Percentiles rank a stretch among this genome's conserved stretches.
Evolutionary conservation across 2,113 vertebrate species (phyloP).

Genomic region (Scatophagus argus): DNA sequence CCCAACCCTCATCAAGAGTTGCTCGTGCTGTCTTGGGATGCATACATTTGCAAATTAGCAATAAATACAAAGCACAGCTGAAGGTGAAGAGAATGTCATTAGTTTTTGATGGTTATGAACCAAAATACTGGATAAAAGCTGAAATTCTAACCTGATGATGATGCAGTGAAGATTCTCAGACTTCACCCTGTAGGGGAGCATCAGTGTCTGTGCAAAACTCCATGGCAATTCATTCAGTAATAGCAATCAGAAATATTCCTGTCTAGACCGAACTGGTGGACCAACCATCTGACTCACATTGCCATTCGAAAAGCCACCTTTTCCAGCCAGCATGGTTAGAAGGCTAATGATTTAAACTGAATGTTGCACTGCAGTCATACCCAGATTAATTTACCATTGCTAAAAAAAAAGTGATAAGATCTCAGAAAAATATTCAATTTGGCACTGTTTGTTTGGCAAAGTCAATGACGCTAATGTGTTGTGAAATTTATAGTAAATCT

Average conservation of each 20-base stretch:
- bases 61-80: background rate
- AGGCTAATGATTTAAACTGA: background rate
- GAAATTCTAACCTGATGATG: background rate
- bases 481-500: conserved; percentile 47
- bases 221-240: background rate
- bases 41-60: background rate
- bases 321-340: background rate
- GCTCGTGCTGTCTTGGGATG: background rate
- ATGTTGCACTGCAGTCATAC: background rate
- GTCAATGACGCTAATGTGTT: conserved; percentile 30
- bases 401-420: background rate
- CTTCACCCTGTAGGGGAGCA: background rate
- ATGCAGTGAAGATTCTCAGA: background rate
- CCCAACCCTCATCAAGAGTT: too few relatives aligned
- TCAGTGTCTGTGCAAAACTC: background rate
- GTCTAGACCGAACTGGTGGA: background rate
- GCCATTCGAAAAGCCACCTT: background rate
- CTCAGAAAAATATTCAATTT: conserved; percentile 12
- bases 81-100: background rate
- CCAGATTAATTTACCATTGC: background rate
- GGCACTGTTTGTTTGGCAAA: conserved; percentile 20
- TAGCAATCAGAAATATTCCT: background rate
- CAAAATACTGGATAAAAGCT: background rate
- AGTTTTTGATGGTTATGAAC: background rate
- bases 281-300: background rate